Evolutionary conservation across 2,113 vertebrate genomes (phyloP).

Genomic region (Periophthalmodon schlosseri): DNA sequence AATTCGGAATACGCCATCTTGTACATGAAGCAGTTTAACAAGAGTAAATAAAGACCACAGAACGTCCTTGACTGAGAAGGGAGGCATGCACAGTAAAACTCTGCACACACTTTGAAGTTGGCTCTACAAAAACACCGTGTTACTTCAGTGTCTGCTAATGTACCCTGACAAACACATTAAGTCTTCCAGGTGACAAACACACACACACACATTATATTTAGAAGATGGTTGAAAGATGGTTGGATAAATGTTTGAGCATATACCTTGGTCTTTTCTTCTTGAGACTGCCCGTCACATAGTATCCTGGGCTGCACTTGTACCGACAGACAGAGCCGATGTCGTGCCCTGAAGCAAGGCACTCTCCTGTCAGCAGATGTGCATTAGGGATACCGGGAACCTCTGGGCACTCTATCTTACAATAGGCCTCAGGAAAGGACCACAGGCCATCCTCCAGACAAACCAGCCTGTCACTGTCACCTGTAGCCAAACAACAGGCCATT

Average conservation of each 20-base stretch:
- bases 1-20: conserved; percentile 99
- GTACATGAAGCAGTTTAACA: conserved; percentile 99
- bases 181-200: not conserved
- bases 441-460: conserved; percentile 91
- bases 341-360: conserved; percentile 81
- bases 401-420: conserved; percentile 92
- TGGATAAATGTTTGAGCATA: conserved; percentile 39
- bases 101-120: conserved; percentile 31
- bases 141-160: not conserved
- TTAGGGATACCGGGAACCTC: conserved; percentile 72
- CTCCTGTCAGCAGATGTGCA: conserved; percentile 80
- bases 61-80: conserved; percentile 42
- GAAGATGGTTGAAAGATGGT: not conserved
- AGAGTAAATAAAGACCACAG: not conserved
- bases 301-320: conserved; percentile 90
- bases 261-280: conserved; percentile 79
- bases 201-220: too few relatives aligned
- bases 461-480: conserved; percentile 87
- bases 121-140: not conserved
- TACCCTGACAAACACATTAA: not conserved
- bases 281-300: conserved; percentile 75
- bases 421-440: conserved; percentile 95
- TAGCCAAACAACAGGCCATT: conserved; percentile 29
- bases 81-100: conserved; percentile 35
- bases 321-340: conserved; percentile 87